Conservation (phyloP, 2,113 vertebrate genomes). For the Hippocampus comes region DNA sequence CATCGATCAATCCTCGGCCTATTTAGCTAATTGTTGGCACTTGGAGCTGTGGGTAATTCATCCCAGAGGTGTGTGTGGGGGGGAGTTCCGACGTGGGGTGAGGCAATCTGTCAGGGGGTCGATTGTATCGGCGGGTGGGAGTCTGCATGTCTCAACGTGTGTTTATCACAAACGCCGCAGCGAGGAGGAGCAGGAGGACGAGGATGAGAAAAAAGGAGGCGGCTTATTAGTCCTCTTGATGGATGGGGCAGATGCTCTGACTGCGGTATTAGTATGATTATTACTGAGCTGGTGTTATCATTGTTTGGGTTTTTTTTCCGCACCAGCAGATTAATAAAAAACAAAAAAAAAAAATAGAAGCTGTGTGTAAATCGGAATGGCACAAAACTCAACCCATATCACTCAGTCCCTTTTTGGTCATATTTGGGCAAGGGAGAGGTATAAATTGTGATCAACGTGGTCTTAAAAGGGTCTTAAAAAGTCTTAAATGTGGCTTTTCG, state of each 20-base stretch:
- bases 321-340: not conserved
- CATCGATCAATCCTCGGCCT: slow-evolving; percentile 47
- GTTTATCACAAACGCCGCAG: slow-evolving; percentile 38
- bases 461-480: not conserved
- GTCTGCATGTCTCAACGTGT: slow-evolving; percentile 36
- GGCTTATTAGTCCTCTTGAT: slow-evolving; percentile 20
- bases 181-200: slow-evolving; percentile 15
- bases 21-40: slow-evolving; percentile 64
- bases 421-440: no score
- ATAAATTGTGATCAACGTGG: no score
- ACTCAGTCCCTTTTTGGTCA: no score
- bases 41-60: slow-evolving; percentile 45
- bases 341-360: not conserved
- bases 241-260: slow-evolving; percentile 5
- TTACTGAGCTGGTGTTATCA: not conserved
- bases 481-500: not conserved
- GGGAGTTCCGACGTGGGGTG: not conserved
- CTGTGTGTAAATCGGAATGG: not conserved
- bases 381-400: no score
- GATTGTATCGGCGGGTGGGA: slow-evolving; percentile 36
- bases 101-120: slow-evolving; percentile 55
- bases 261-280: not conserved
- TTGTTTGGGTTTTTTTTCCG: not conserved
- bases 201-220: slow-evolving; percentile 7
- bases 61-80: slow-evolving; percentile 7